Conservation (phyloP, 2,888 invertebrate species). For the Fragum whitleyi region DNA sequence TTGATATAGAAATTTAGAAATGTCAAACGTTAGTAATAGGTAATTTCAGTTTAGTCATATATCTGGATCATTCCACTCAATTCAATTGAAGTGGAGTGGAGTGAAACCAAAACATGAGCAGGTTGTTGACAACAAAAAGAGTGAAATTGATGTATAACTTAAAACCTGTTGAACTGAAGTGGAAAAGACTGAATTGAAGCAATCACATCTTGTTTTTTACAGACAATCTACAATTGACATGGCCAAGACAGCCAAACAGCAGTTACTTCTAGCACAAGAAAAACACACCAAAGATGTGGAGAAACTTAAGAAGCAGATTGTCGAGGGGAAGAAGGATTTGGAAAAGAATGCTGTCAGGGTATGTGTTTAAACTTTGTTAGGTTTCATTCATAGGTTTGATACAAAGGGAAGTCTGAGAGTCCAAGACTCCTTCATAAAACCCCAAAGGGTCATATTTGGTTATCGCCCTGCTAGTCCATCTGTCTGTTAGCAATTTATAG, state of each 20-base stretch:
- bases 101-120: too few species aligned
- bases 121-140: too few species aligned
- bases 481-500: too few species aligned
- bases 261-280: constrained; percentile 73
- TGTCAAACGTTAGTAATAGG: background rate
- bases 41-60: background rate
- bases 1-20: background rate
- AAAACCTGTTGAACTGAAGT: too few species aligned
- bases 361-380: background rate
- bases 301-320: constrained; percentile 73
- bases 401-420: background rate
- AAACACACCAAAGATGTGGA: constrained; percentile 77
- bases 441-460: too few species aligned
- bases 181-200: too few species aligned
- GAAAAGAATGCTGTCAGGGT: constrained; percentile 51
- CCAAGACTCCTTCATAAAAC: background rate
- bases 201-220: too few species aligned
- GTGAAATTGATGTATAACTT: too few species aligned
- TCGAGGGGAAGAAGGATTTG: constrained; percentile 70
- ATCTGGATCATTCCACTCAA: too few species aligned
- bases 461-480: too few species aligned
- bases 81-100: too few species aligned
- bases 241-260: constrained; percentile 72
- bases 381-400: background rate
- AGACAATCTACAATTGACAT: constrained; percentile 72